A percentile compares a stretch with the other conserved stretches of the same genome.
Conservation (phyloP, 2,113 vertebrate genomes). For the Tupaia chinensis region DNA sequence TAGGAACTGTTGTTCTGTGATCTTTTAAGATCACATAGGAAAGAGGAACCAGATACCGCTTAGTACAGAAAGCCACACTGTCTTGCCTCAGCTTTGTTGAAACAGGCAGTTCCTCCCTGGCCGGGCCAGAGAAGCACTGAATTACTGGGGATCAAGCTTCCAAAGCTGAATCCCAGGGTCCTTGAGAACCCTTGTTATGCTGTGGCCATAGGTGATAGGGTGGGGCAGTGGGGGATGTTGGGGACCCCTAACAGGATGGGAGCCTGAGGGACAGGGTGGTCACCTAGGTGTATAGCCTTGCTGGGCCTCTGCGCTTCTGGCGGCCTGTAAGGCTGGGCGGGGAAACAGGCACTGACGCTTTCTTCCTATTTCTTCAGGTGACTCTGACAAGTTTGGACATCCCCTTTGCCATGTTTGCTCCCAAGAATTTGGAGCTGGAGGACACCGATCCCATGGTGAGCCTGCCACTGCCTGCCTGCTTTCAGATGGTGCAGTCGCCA, state of each 20-base stretch:
- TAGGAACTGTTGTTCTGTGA: neutral
- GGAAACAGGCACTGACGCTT: slow-evolving; percentile 51
- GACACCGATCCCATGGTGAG: slow-evolving; percentile 97
- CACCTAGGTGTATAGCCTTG: neutral
- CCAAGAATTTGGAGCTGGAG: slow-evolving; percentile 93
- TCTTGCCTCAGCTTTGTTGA: neutral
- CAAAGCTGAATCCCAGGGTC: neutral
- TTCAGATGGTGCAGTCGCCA: rapidly evolving
- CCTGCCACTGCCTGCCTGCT: neutral
- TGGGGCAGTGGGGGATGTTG: neutral
- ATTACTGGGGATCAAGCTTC: neutral
- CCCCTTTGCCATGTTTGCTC: slow-evolving; percentile 97
- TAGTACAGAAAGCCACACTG: too few relatives aligned
- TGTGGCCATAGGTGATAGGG: neutral
- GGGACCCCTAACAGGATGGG: neutral
- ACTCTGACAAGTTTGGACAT: slow-evolving; percentile 95
- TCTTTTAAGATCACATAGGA: neutral
- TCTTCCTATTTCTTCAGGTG: slow-evolving; percentile 89
- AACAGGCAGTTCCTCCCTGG: neutral
- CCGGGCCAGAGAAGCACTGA: neutral
- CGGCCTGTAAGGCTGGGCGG: neutral
- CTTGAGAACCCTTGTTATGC: neutral
- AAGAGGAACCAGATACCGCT: neutral
- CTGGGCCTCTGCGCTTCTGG: neutral
- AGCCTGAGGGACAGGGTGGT: neutral